phyloP scores from a whole-genome alignment of 2,888 invertebrate genomes.

The Periphyllus acericola region DNA sequence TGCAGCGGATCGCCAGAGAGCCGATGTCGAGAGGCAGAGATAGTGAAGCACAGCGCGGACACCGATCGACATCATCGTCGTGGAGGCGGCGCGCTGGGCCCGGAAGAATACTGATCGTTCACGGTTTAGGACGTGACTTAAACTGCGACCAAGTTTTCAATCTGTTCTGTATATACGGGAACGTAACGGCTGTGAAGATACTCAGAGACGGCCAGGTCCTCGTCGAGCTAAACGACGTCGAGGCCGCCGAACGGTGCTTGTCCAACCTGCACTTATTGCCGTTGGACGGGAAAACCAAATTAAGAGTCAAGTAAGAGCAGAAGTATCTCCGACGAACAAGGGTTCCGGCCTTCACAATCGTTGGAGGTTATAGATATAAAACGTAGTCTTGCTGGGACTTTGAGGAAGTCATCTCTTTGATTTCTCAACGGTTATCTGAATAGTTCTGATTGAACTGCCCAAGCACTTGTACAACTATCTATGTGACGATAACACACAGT shows the following conservation, averaged over 20 bases:
- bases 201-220: conserved; percentile 16
- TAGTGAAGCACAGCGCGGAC: too few species aligned
- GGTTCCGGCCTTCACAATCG: too few species aligned
- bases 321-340: too few species aligned
- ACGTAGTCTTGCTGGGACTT: too few species aligned
- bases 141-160: conserved; percentile 98
- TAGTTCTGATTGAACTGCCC: too few species aligned
- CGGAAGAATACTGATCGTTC: conserved; percentile 89
- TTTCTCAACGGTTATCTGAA: too few species aligned
- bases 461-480: background rate
- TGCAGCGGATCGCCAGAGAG: too few species aligned
- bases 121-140: conserved; percentile 91
- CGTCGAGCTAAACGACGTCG: conserved; percentile 5
- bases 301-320: conserved; percentile 25
- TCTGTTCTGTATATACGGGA: conserved; percentile 97
- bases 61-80: too few species aligned
- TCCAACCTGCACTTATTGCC: conserved; percentile 14
- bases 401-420: too few species aligned
- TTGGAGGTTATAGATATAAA: too few species aligned
- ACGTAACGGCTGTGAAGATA: conserved; percentile 89
- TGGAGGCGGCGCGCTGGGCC: too few species aligned
- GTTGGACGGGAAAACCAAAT: background rate
- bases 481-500: background rate
- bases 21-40: too few species aligned
- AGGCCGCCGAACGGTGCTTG: conserved; percentile 19